These are phyloP conservation scores for Ibidorhyncha struthersii DNA, from an alignment of 2,113 vertebrate genomes.

Conservation along the genomic window DNA sequence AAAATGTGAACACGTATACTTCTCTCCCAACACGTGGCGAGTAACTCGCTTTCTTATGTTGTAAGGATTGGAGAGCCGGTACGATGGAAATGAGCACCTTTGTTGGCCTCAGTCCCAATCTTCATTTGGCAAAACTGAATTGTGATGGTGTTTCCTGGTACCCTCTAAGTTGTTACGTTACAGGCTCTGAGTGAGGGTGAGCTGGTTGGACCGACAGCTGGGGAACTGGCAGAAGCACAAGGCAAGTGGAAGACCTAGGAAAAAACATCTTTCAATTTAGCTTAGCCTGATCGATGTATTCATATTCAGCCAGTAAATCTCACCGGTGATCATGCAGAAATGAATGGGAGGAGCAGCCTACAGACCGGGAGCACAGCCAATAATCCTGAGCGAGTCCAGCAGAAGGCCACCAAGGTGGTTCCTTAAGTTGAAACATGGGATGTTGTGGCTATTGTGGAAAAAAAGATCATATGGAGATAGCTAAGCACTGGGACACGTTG, in stretches of 20 bases:
- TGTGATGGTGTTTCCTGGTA: not conserved
- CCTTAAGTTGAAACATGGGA: not conserved
- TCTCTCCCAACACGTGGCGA: not conserved
- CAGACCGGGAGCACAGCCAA: not conserved
- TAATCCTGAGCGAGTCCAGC: fast-evolving
- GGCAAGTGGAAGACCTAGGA: not conserved
- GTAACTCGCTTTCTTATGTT: not conserved
- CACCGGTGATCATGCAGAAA: not conserved
- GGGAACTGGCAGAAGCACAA: not conserved
- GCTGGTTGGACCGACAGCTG: not conserved
- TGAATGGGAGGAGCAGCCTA: not conserved
- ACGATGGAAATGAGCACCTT: not conserved
- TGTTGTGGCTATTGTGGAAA: not conserved
- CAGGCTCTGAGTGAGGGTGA: not conserved
- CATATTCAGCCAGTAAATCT: not conserved
- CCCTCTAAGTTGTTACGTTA: fast-evolving
- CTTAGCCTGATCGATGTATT: not conserved
- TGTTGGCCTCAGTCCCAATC: not conserved
- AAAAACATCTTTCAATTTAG: not conserved
- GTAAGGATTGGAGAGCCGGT: not conserved
- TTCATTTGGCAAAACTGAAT: not conserved
- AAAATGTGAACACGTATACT: not conserved
- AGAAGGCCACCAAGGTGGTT: not conserved
- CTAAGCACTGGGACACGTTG: fast-evolving
- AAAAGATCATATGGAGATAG: not conserved